A percentile compares a stretch with the other conserved stretches of the same genome.
phyloP scores from a whole-genome alignment of 2,797 vertebrate species.

The Eulemur albifrons region DNA sequence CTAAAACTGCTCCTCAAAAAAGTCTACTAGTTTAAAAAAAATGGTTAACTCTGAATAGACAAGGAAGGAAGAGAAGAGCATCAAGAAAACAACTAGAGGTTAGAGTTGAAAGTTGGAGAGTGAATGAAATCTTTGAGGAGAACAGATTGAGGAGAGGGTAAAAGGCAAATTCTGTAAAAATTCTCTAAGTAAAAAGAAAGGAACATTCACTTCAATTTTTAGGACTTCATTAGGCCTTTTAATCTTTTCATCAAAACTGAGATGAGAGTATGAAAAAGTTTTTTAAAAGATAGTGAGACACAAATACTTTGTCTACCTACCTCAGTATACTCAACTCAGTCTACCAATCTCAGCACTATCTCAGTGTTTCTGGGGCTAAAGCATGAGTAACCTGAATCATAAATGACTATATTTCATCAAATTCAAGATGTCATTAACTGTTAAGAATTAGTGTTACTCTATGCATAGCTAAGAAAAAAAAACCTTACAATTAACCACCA shows the following conservation, averaged over 20 bases:
- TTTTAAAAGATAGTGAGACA: neutral
- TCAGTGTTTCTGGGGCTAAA: neutral
- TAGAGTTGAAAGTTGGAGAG: neutral
- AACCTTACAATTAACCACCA: conserved; percentile 21
- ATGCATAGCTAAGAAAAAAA: conserved; percentile 20
- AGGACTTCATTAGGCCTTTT: neutral
- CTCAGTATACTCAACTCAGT: neutral
- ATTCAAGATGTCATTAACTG: neutral
- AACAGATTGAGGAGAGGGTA: neutral
- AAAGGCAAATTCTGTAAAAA: neutral
- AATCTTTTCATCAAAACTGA: conserved; percentile 8
- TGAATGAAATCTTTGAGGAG: neutral
- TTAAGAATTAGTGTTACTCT: neutral
- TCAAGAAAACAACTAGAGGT: neutral
- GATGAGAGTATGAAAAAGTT: neutral
- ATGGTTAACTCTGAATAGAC: neutral
- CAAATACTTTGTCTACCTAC: neutral
- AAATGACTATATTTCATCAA: neutral
- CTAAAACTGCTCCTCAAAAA: neutral
- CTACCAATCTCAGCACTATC: neutral
- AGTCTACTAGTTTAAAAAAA: neutral
- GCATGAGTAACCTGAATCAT: neutral
- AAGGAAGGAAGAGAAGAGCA: neutral
- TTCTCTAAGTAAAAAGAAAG: neutral
- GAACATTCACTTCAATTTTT: neutral